These are phyloP conservation scores for Trachelus tabidus DNA, from an alignment of 2,888 invertebrate genomes.

Conservation along the genomic window DNA sequence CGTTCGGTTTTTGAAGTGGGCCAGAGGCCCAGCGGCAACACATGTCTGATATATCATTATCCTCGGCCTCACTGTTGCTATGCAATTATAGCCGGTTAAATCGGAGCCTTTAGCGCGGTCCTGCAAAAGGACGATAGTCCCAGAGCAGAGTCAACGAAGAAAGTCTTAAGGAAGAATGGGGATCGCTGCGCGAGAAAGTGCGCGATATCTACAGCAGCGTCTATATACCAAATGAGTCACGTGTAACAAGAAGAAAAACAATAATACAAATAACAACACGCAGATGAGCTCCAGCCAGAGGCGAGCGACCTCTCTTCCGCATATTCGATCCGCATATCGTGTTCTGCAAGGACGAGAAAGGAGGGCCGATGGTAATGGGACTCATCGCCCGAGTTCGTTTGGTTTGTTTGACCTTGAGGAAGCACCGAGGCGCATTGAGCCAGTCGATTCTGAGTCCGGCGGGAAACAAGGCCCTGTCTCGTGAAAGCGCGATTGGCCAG, in stretches of 20 bases:
- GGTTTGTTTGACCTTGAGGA: conserved; percentile 31
- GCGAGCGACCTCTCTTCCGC: too few species aligned
- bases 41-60: conserved; percentile 62
- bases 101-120: conserved; percentile 31
- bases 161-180: not conserved
- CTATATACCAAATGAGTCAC: too few species aligned
- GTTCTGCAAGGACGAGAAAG: conserved; percentile 6
- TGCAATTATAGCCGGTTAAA: conserved; percentile 64
- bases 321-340: too few species aligned
- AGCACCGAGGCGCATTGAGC: not conserved
- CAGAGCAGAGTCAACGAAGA: not conserved
- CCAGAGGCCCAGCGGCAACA: conserved; percentile 51
- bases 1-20: conserved; percentile 47
- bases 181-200: not conserved
- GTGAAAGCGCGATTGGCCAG: not conserved
- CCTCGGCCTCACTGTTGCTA: conserved; percentile 62
- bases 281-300: too few species aligned
- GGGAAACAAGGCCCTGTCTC: not conserved
- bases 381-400: conserved; percentile 28
- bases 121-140: not conserved
- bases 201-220: too few species aligned
- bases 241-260: conserved; percentile 55
- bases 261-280: conserved; percentile 45
- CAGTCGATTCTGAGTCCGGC: not conserved
- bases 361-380: conserved; percentile 27